Evolutionary conservation across 1,140 invertebrate species (phyloP).

Genomic region (Melitaea cinxia): DNA sequence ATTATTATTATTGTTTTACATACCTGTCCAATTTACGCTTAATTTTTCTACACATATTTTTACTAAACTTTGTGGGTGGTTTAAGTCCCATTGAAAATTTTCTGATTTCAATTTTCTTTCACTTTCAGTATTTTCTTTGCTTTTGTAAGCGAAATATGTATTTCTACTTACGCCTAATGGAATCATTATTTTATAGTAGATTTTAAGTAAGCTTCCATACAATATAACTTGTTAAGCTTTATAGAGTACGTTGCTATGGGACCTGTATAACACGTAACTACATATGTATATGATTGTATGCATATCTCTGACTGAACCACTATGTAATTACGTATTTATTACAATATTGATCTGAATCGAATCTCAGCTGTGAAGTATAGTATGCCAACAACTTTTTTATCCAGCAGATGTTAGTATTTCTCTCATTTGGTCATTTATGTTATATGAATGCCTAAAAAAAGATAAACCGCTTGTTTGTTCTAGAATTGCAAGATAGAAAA

Average conservation of each 20-base stretch:
- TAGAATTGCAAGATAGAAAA: no score
- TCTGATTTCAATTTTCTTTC: conserved; percentile 63
- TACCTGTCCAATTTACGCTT: conserved; percentile 72
- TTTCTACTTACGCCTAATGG: conserved; percentile 57
- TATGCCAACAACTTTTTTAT: no score
- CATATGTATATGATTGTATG: neutral
- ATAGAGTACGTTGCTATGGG: neutral
- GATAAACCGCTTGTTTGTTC: no score
- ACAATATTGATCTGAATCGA: no score
- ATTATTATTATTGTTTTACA: no score
- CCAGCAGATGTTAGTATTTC: no score
- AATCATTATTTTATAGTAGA: conserved; percentile 43
- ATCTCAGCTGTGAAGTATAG: no score
- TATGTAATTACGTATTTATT: no score
- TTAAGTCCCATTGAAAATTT: conserved; percentile 68
- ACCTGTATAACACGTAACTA: neutral
- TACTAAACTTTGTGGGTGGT: conserved; percentile 64
- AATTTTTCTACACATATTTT: conserved; percentile 71
- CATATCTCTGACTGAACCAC: no score
- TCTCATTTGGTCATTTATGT: no score
- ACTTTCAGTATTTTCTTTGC: conserved; percentile 45
- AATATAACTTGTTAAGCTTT: neutral
- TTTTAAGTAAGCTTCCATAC: neutral
- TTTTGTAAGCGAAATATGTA: conserved; percentile 68
- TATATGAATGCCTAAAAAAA: no score